These are phyloP conservation scores for Diachasmimorpha longicaudata DNA, from an alignment of 1,140 invertebrate genomes.

Conservation along the genomic window DNA sequence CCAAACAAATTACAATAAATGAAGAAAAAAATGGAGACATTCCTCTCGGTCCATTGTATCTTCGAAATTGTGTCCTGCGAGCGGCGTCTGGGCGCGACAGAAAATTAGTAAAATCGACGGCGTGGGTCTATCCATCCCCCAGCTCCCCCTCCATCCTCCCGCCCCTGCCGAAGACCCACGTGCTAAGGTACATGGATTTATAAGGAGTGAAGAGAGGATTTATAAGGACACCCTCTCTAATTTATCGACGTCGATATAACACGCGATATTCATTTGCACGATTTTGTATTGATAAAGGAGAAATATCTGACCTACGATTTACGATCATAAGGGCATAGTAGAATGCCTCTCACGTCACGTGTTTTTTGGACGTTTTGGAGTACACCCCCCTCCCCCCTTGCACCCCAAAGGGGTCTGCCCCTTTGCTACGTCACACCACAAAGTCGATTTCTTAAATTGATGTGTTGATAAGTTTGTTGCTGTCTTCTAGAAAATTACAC, in stretches of 20 bases:
- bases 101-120: slow-evolving; percentile 62
- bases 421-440: too few species aligned
- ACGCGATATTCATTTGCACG: slow-evolving; percentile 58
- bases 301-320: background rate
- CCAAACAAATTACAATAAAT: background rate
- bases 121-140: slow-evolving; percentile 53
- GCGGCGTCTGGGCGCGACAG: slow-evolving; percentile 42
- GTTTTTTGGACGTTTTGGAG: too few species aligned
- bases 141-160: too few species aligned
- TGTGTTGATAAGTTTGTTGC: too few species aligned
- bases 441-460: too few species aligned
- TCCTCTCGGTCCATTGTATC: slow-evolving; percentile 42
- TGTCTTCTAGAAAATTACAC: too few species aligned
- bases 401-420: too few species aligned
- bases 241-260: slow-evolving; percentile 61
- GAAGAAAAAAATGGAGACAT: slow-evolving; percentile 6
- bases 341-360: too few species aligned
- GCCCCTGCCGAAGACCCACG: slow-evolving; percentile 33
- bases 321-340: too few species aligned
- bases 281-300: slow-evolving; percentile 52
- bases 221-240: slow-evolving; percentile 53
- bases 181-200: slow-evolving; percentile 48
- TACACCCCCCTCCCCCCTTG: too few species aligned
- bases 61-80: background rate
- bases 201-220: slow-evolving; percentile 60